These are phyloP conservation scores for Cololabis saira DNA, from an alignment of 2,113 vertebrate species.

Conservation along the genomic window DNA sequence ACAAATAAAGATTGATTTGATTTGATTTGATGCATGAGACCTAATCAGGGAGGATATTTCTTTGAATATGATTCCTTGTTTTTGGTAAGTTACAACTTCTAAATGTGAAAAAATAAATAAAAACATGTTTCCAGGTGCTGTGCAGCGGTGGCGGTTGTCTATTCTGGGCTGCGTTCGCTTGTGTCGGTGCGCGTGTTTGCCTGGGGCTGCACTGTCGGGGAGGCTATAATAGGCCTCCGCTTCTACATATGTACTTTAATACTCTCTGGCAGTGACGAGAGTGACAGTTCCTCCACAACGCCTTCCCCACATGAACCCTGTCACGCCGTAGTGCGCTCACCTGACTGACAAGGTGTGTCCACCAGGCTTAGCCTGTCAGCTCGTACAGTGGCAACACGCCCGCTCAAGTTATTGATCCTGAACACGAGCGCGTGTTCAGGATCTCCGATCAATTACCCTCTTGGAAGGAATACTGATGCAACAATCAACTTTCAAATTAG, in stretches of 20 bases:
- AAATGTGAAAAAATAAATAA: constrained; percentile 12
- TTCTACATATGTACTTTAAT: constrained; percentile 45
- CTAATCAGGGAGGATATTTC: constrained; percentile 4
- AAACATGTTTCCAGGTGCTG: not conserved
- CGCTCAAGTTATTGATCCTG: not conserved
- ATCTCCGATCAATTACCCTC: not conserved
- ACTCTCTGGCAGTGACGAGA: constrained; percentile 33
- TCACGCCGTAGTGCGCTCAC: constrained; percentile 22
- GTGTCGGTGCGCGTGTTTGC: constrained; percentile 20
- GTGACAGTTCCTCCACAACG: constrained; percentile 35
- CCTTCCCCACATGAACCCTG: constrained; percentile 41
- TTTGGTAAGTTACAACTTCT: not conserved
- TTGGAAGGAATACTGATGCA: not conserved
- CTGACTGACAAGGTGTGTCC: constrained; percentile 16
- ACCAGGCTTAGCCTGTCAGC: not conserved
- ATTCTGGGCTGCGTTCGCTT: constrained; percentile 15
- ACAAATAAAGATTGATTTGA: too few relatives aligned
- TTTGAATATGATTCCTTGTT: not conserved
- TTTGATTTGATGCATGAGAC: not conserved
- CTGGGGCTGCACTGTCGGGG: constrained; percentile 53
- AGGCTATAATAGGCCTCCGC: constrained; percentile 58
- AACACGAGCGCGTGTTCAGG: not conserved
- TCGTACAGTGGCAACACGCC: not conserved
- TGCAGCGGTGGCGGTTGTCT: not conserved
- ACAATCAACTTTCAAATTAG: not conserved